Percentiles rank a stretch among this genome's conserved stretches.
These are phyloP conservation scores for Orientallactaga sibirica DNA, from an alignment of 2,797 vertebrate genomes.

Conservation along the genomic window DNA sequence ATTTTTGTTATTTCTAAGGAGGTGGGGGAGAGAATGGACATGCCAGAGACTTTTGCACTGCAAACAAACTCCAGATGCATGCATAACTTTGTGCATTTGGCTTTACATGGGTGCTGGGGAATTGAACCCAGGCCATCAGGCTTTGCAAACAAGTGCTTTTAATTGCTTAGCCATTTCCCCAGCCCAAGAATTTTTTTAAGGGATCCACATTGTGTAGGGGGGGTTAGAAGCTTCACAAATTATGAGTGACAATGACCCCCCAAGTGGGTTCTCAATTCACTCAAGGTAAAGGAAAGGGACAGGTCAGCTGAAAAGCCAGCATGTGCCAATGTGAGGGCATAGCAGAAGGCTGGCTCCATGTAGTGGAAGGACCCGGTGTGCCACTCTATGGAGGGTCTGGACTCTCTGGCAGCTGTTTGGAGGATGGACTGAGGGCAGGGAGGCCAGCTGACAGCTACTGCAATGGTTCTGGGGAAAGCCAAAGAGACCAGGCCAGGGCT, in stretches of 20 bases:
- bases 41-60: too few relatives aligned
- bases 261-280: background rate
- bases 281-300: background rate
- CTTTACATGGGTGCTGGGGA: too few relatives aligned
- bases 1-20: too few relatives aligned
- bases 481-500: background rate
- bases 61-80: too few relatives aligned
- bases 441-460: background rate
- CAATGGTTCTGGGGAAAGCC: background rate
- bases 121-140: too few relatives aligned
- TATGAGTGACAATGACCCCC: background rate
- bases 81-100: too few relatives aligned
- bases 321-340: background rate
- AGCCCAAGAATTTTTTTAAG: background rate
- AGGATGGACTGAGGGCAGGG: background rate
- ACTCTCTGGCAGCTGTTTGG: slow-evolving; percentile 35
- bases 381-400: background rate
- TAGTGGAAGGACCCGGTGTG: rapidly evolving
- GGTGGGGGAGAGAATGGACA: too few relatives aligned
- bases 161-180: too few relatives aligned
- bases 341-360: rapidly evolving
- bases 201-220: rapidly evolving
- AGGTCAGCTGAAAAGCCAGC: background rate
- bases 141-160: too few relatives aligned
- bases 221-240: background rate